Percentiles rank a stretch among this genome's conserved stretches.
These are phyloP conservation scores for Campaea margaritaria DNA, from an alignment of 2,888 invertebrate genomes.

Conservation along the genomic window DNA sequence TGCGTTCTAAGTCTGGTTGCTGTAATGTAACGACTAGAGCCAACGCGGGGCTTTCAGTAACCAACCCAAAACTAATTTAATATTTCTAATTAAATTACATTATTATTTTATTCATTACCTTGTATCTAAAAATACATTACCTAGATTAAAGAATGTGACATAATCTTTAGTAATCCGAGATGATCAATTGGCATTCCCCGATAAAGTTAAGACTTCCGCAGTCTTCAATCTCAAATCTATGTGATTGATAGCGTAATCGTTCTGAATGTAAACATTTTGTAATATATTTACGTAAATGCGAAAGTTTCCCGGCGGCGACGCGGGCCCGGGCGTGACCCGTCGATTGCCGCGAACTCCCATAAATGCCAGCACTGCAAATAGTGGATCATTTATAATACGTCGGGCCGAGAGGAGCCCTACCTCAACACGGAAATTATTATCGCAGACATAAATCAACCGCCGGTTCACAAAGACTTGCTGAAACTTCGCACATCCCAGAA, in stretches of 20 bases:
- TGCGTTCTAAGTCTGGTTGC: background rate
- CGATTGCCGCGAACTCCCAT: constrained; percentile 49
- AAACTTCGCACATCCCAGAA: constrained; percentile 55
- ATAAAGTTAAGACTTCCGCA: constrained; percentile 11
- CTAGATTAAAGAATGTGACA: constrained; percentile 14
- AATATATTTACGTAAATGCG: background rate
- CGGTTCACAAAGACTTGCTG: constrained; percentile 58
- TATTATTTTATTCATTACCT: background rate
- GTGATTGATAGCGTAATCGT: constrained; percentile 8
- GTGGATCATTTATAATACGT: constrained; percentile 58
- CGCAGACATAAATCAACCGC: constrained; percentile 67
- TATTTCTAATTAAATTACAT: too few species aligned
- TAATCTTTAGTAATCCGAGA: constrained; percentile 17
- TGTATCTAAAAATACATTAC: background rate
- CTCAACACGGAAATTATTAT: constrained; percentile 78
- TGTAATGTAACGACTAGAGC: background rate
- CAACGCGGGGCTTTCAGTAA: background rate
- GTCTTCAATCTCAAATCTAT: constrained; percentile 1
- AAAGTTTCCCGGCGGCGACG: constrained; percentile 39
- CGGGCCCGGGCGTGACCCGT: constrained; percentile 46
- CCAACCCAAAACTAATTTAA: too few species aligned
- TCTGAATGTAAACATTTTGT: background rate
- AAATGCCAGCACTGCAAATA: constrained; percentile 61
- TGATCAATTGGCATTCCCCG: constrained; percentile 22
- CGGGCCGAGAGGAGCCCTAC: constrained; percentile 65